phyloP scores from a whole-genome alignment of 2,113 vertebrate species.

The Menura novaehollandiae region DNA sequence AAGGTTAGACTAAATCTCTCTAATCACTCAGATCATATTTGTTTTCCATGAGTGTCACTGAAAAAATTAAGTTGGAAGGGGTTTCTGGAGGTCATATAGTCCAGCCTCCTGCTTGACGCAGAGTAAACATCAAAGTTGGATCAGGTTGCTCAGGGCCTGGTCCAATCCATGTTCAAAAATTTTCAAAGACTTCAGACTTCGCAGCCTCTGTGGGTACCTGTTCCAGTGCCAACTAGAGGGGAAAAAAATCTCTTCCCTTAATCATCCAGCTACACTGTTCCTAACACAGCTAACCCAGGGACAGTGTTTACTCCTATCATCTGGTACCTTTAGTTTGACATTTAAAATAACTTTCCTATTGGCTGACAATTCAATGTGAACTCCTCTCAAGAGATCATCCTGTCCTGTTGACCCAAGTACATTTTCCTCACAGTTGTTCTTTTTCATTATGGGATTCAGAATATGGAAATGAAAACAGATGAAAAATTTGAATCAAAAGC shows the following conservation, averaged over 20 bases:
- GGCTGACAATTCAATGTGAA: background rate
- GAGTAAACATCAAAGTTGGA: background rate
- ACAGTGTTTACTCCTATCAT: background rate
- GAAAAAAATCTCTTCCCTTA: background rate
- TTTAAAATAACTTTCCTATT: background rate
- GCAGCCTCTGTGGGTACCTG: background rate
- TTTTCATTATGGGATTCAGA: background rate
- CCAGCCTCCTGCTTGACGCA: background rate
- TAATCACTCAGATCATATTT: background rate
- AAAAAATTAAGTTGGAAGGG: background rate
- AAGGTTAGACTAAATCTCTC: background rate
- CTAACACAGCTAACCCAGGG: background rate
- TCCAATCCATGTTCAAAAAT: background rate
- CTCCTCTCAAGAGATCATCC: background rate
- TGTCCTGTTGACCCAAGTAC: background rate
- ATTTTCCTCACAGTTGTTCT: background rate
- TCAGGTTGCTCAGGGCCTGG: background rate
- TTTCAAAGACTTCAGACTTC: background rate
- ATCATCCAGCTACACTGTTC: background rate
- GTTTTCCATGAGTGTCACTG: background rate
- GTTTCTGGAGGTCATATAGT: background rate
- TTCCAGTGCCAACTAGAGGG: background rate
- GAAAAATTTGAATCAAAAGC: background rate
- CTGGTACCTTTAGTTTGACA: background rate
- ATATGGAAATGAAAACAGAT: background rate